Conservation (phyloP, 2,797 vertebrate genomes). For the Typhlichthys subterraneus region DNA sequence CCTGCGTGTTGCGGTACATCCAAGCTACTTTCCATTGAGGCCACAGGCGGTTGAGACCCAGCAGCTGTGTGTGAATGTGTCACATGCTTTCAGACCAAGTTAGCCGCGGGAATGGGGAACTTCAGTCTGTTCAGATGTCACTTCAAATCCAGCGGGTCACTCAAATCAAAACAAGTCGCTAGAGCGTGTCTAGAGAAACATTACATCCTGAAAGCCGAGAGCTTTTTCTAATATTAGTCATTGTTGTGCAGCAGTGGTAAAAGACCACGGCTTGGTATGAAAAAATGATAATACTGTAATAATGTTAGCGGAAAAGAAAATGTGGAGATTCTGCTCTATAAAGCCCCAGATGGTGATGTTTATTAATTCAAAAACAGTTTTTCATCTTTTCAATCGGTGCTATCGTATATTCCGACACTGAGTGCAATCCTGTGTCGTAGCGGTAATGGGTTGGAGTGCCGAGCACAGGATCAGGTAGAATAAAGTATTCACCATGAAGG, state of each 20-base stretch:
- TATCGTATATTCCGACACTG: slow-evolving; percentile 83
- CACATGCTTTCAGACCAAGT: slow-evolving; percentile 55
- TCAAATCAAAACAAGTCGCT: slow-evolving; percentile 68
- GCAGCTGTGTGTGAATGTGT: slow-evolving; percentile 39
- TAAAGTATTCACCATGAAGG: slow-evolving; percentile 79
- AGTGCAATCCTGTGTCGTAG: slow-evolving; percentile 82
- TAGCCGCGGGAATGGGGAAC: slow-evolving; percentile 30
- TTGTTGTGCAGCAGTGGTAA: slow-evolving; percentile 23
- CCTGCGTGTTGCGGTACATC: slow-evolving; percentile 3
- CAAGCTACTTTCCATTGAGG: slow-evolving; percentile 30
- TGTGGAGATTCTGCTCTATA: slow-evolving; percentile 61
- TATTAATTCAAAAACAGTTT: slow-evolving; percentile 84
- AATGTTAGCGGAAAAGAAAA: slow-evolving; percentile 52
- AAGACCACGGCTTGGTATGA: slow-evolving; percentile 56
- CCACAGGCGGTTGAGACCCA: slow-evolving; percentile 29
- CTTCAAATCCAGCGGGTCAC: slow-evolving; percentile 46
- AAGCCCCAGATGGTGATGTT: slow-evolving; percentile 77
- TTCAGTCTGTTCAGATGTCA: slow-evolving; percentile 56
- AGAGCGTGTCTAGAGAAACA: slow-evolving; percentile 55
- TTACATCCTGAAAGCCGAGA: slow-evolving; percentile 58
- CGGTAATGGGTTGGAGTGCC: slow-evolving; percentile 74
- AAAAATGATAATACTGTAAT: slow-evolving; percentile 78
- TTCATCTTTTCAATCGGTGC: slow-evolving; percentile 79
- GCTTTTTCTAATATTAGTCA: slow-evolving; percentile 71
- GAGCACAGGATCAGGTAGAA: slow-evolving; percentile 66